Evolutionary conservation across 2,113 vertebrate species (phyloP), one percentile per base, ranked within the genome.

Genomic region (Oryzias javanicus): DNA sequence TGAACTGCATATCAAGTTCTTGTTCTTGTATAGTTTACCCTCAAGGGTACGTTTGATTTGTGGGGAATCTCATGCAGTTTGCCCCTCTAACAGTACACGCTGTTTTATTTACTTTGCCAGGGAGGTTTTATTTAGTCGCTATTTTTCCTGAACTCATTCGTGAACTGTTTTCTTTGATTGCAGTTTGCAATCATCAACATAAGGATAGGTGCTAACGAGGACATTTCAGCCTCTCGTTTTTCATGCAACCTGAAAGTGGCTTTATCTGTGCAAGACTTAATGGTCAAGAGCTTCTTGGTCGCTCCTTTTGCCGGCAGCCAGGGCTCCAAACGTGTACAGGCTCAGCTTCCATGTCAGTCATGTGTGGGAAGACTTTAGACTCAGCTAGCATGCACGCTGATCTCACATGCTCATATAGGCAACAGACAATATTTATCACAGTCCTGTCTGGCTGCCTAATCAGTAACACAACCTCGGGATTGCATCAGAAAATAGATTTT

Each of bases 371-470:
- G 66, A 78, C 74, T 74, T 68, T 63, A 45, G 57, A 70, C 76
- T 44, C 47, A n/a, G 56, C 12, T 5, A 24, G 5, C 6, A 4
- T 59, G 16, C 80, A 76, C 8, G 69, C 66, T 4, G 3, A 18
- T 65, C 70, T 54, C 70, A 73, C 81, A 68, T 81, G 78, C 1
- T n/a, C 66, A 20, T 6, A 20, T 41, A 29, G 46, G 57, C 55
- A 64, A 60, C 46, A 71, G 16, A 17, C 4, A 0, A 4, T 13
- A 10, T 52, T 54, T 60, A 60, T 60, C 70, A 40, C 67, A 15
- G 56, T 29, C 44, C 25, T 12, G 17, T 50, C 61, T 27, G 53
- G 5, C 25, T 29, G 13, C 16, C 25, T 40, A 20, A n/a, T 13
- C 54, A 52, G 18, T 8, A 58, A 44, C 51, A 8, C 1, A 4